Evolutionary conservation across 1,140 invertebrate species (phyloP).

Genomic region (Zaprionus tsacasi): DNA sequence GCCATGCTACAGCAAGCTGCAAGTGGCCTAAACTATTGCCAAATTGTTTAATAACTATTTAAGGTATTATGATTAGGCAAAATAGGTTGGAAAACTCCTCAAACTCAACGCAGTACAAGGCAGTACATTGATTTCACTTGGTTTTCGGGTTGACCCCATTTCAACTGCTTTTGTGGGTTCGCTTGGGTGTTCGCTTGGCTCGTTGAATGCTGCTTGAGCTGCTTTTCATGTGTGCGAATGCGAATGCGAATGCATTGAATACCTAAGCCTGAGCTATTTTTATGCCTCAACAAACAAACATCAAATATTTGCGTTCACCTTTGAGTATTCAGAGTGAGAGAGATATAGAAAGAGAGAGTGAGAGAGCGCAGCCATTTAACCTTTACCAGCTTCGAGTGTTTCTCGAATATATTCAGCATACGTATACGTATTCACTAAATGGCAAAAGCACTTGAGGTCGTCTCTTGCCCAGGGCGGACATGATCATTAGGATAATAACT

Average conservation of each 20-base stretch:
- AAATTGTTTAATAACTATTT: constrained; percentile 6
- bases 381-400: background rate
- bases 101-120: no score
- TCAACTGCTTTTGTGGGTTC: background rate
- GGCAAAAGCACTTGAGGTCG: background rate
- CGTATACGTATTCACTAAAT: background rate
- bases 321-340: constrained; percentile 14
- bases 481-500: constrained; percentile 8
- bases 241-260: constrained; percentile 14
- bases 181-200: background rate
- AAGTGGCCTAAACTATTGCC: background rate
- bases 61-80: background rate
- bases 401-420: background rate
- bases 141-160: background rate
- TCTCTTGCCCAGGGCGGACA: background rate
- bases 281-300: constrained; percentile 33
- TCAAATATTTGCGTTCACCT: constrained; percentile 39
- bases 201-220: constrained; percentile 5
- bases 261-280: constrained; percentile 28
- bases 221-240: constrained; percentile 11
- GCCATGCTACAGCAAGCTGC: background rate
- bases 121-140: no score
- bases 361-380: constrained; percentile 9
- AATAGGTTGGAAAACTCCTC: background rate
- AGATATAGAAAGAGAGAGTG: no score